Conservation (phyloP, 2,888 invertebrate genomes). For the Xestia ashworthii region DNA sequence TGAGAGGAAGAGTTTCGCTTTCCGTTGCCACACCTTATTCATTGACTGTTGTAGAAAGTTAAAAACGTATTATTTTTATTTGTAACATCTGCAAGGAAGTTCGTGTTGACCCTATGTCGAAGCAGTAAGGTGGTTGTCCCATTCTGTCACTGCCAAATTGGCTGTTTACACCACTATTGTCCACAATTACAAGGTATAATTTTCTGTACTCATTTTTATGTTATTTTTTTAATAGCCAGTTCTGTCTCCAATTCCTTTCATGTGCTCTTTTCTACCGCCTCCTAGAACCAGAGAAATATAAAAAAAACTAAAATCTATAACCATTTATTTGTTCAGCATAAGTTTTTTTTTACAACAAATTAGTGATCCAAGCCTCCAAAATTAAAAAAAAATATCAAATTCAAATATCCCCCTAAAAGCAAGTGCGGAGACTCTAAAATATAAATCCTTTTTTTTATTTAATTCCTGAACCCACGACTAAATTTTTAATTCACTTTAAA, state of each 20-base stretch:
- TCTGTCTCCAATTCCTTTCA: too few relatives aligned
- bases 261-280: too few relatives aligned
- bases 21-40: neutral
- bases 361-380: too few relatives aligned
- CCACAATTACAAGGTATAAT: neutral
- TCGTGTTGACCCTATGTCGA: neutral
- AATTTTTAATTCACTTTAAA: neutral
- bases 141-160: neutral
- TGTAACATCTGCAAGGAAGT: neutral
- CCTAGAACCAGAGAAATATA: too few relatives aligned
- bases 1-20: conserved; percentile 7
- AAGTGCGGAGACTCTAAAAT: too few relatives aligned
- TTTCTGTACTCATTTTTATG: too few relatives aligned
- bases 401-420: too few relatives aligned
- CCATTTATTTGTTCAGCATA: too few relatives aligned
- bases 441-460: neutral
- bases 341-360: too few relatives aligned
- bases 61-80: conserved; percentile 13
- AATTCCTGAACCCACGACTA: neutral
- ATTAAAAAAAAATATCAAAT: too few relatives aligned
- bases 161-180: neutral
- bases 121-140: neutral
- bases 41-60: neutral
- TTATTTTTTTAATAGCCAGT: too few relatives aligned
- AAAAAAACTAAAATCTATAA: neutral